Base-by-base conservation (phyloP, 2,888 invertebrate species). In the Oligia latruncula region DNA sequence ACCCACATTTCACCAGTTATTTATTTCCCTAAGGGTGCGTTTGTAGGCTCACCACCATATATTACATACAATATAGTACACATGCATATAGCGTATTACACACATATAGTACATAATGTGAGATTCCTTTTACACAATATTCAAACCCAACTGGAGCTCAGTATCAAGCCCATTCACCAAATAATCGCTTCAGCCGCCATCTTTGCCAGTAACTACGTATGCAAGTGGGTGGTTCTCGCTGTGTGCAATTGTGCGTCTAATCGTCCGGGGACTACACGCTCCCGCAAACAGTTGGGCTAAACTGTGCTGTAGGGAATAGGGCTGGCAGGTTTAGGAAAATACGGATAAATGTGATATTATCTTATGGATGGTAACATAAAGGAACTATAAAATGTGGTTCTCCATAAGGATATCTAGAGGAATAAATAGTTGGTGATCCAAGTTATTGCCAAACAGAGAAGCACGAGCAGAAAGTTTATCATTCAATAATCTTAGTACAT, bases 181-280 rank as follows among this genome's bases (percentile, higher is more conserved):
- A 73, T 43, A 35, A 17, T 49, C 20, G 23, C 43, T 20, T 4
- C 0, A 17, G 23, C 43, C 58, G 66, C 65, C 86, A 77, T 82
- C 66, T 82, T 82, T 60, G 29, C 17, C 23, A 68, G 85, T 62
- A 71, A 67, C 71, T 80, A 81, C 66, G 49, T 74, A 81, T 81
- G 84, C 68, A 79, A 70, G 70, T 49, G n/a, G 62, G 23, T 43
- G 71, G 76, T 17, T 35, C 49, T 43, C 40, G 11, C 58, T 71
- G 72, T 75, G 82, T 88, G 87, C 83, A 87, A 87, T 84, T 88
- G 74, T 67, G 82, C 89, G 89, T 67, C 76, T 80, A 87, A 87
- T 88, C 81, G 79, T 55, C 65, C 6, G 49, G 74, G 65, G 78
- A 77, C 55, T 71, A 67, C 52, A 81, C 84, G 87, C 74, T 88